phyloP scores from a whole-genome alignment of 1,140 invertebrate genomes.

The Drosophila baimaii region DNA sequence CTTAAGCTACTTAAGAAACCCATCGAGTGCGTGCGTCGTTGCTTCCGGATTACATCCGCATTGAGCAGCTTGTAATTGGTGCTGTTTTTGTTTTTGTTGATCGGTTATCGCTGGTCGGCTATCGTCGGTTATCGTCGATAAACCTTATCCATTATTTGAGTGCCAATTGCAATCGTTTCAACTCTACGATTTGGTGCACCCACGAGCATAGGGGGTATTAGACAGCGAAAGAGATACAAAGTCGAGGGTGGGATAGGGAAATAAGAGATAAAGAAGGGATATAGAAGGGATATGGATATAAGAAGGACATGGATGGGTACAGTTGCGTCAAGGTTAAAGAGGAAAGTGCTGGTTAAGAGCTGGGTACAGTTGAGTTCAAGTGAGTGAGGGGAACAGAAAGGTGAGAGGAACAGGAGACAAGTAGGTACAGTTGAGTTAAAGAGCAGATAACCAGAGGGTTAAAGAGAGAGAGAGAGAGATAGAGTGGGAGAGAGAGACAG shows the following conservation, averaged over 20 bases:
- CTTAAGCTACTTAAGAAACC: conserved; percentile 23
- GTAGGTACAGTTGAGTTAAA: conserved; percentile 12
- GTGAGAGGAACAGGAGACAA: neutral
- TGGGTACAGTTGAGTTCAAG: neutral
- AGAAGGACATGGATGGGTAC: conserved; percentile 1
- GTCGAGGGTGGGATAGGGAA: neutral
- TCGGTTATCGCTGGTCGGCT: conserved; percentile 29
- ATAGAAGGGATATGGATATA: neutral
- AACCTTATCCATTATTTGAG: conserved; percentile 15
- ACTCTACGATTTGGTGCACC: conserved; percentile 43
- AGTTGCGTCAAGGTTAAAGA: conserved; percentile 9
- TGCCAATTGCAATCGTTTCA: conserved; percentile 37
- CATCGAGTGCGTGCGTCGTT: conserved; percentile 27
- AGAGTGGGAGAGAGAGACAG: neutral
- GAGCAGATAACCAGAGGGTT: conserved; percentile 36
- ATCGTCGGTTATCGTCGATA: conserved; percentile 17
- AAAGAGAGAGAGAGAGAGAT: neutral
- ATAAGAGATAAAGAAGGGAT: neutral
- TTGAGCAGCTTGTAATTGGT: conserved; percentile 13
- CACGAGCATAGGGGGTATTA: conserved; percentile 22
- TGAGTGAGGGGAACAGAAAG: neutral
- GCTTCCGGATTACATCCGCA: neutral
- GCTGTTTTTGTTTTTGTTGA: conserved; percentile 25
- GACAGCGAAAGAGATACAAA: conserved; percentile 1
- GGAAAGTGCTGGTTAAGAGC: neutral